These are phyloP conservation scores for Melanotus villosus DNA, from an alignment of 2,888 invertebrate genomes.

Conservation along the genomic window DNA sequence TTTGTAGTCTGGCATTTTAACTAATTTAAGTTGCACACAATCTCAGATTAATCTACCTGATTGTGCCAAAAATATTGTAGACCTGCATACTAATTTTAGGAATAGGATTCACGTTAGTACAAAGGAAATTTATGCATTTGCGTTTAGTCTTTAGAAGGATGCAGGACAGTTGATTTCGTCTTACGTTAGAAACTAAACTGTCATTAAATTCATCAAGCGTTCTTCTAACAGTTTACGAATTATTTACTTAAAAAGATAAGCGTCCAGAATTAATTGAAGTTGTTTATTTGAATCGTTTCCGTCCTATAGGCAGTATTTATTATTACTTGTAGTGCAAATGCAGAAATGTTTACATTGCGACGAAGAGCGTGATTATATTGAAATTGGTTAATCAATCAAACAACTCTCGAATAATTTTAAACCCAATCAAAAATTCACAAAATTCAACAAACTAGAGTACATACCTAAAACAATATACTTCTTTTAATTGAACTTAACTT, in stretches of 20 bases:
- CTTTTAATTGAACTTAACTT: too few relatives aligned
- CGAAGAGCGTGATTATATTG: neutral
- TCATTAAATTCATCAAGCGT: too few relatives aligned
- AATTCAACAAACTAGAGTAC: too few relatives aligned
- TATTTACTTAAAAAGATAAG: conserved; percentile 1
- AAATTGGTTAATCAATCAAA: neutral
- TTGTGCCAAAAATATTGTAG: conserved; percentile 42
- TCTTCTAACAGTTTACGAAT: too few relatives aligned
- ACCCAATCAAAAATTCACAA: too few relatives aligned
- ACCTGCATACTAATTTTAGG: conserved; percentile 16
- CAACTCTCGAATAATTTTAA: too few relatives aligned
- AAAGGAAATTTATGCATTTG: conserved; percentile 12
- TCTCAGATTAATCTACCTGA: conserved; percentile 44
- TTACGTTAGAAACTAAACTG: too few relatives aligned
- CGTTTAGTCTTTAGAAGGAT: too few relatives aligned
- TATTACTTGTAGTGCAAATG: neutral
- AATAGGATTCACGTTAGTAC: neutral
- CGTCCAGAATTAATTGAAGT: neutral
- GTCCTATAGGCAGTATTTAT: neutral
- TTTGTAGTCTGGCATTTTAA: conserved; percentile 25
- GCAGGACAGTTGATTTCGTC: too few relatives aligned
- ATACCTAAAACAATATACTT: too few relatives aligned
- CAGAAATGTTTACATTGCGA: conserved; percentile 11
- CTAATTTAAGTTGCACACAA: conserved; percentile 32
- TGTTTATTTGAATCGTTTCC: conserved; percentile 15